Base-by-base conservation (phyloP, 2,888 invertebrate species). In the Monopis laevigella region DNA sequence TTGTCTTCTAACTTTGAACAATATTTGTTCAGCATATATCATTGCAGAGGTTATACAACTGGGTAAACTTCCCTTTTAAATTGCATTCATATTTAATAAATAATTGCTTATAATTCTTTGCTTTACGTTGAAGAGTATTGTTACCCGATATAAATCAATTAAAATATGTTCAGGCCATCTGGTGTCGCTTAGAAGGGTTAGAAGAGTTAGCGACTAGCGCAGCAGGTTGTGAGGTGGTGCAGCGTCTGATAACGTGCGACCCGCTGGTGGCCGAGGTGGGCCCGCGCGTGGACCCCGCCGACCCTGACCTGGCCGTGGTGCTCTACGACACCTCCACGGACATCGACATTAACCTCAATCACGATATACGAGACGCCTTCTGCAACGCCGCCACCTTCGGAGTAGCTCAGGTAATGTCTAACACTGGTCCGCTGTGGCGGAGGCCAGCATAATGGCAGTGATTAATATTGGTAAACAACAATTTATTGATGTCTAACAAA, bases 131-230 rank as follows among this genome's bases (percentile, higher is more conserved):
- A n/a, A n/a, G n/a, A n/a, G n/a, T n/a, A n/a, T n/a, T n/a, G n/a
- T n/a, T n/a, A n/a, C n/a, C n/a, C n/a, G n/a, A n/a, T n/a, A n/a
- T n/a, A n/a, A n/a, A n/a, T n/a, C n/a, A n/a, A n/a, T n/a, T n/a
- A n/a, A n/a, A n/a, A n/a, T n/a, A n/a, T n/a, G n/a, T 21, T 36
- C 50, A 87, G 86, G 90, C 88, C 16, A 82, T 91, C 44, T 83
- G 87, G 47, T 83, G 90, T 48, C 85, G 86, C 12, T 65, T 92
- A 53, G 85, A 83, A 38, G 90, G 89, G 2, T 68, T 90, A 36
- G 91, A 91, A 63, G 88, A 88, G 62, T 55, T 78, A 48, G 70
- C 73, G 47, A 69, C 65, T 38, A 61, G 64, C 53, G 53, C 54
- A 48, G 50, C 50, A 43, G 68, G 72, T 52, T 58, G 56, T 27